These are phyloP conservation scores for Phataginus tetradactyla DNA, from an alignment of 2,797 vertebrate species.

Conservation along the genomic window DNA sequence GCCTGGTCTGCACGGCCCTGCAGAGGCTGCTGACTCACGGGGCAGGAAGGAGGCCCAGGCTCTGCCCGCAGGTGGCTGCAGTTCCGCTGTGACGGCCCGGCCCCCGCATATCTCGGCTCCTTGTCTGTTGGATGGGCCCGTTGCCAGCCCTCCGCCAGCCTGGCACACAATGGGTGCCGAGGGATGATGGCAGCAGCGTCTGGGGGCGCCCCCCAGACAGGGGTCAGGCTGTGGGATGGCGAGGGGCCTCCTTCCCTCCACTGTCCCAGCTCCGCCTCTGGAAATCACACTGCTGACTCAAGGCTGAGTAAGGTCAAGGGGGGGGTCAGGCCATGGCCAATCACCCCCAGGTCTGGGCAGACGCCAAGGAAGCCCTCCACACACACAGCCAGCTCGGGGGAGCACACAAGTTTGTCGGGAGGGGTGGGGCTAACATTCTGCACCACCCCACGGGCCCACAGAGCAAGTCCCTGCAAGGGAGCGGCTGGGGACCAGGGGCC, in stretches of 20 bases:
- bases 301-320: background rate
- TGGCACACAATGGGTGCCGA: background rate
- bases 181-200: background rate
- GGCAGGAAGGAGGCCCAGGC: conserved; percentile 47
- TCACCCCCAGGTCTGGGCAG: background rate
- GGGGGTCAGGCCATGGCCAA: background rate
- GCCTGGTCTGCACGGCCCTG: too few species aligned
- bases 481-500: background rate
- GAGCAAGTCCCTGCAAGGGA: background rate
- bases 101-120: background rate
- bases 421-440: background rate
- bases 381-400: too few species aligned
- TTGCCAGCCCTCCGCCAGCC: background rate
- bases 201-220: accelerated
- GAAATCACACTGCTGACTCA: background rate
- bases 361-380: background rate
- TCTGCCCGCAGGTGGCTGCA: background rate
- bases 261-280: accelerated
- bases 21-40: conserved; percentile 49
- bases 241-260: background rate
- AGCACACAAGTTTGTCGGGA: too few species aligned
- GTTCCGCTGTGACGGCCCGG: background rate
- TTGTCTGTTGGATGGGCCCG: background rate
- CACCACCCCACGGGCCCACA: background rate
- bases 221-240: accelerated